Evolutionary conservation across 2,113 vertebrate species (phyloP).

Genomic region (Actenoides lindsayi): DNA sequence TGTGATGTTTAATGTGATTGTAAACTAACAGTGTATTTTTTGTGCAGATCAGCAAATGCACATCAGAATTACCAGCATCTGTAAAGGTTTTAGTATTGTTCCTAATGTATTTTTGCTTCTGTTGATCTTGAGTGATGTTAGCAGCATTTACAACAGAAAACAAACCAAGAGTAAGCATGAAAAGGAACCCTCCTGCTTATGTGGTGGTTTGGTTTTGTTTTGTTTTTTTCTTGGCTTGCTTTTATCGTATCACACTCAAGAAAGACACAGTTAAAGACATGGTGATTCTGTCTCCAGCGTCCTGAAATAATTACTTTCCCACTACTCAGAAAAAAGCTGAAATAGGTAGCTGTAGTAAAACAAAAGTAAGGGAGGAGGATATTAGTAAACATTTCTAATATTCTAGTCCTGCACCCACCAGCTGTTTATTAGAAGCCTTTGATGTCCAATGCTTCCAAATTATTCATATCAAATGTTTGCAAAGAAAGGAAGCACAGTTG

Average conservation of each 20-base stretch:
- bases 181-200: neutral
- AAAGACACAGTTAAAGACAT: neutral
- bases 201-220: neutral
- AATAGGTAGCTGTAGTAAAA: neutral
- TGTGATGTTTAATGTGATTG: neutral
- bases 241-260: neutral
- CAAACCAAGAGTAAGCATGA: neutral
- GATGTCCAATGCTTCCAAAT: neutral
- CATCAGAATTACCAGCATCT: neutral
- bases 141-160: neutral
- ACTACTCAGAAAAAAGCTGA: neutral
- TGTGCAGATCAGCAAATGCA: neutral
- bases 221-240: neutral
- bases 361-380: neutral
- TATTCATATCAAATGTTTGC: neutral
- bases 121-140: neutral
- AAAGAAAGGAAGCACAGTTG: neutral
- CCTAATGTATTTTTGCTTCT: neutral
- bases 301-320: neutral
- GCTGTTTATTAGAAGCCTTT: slow-evolving; percentile 3
- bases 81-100: neutral
- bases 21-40: neutral
- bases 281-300: neutral
- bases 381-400: neutral
- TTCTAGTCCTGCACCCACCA: neutral